Evolutionary conservation across 2,113 vertebrate species (phyloP).

Genomic region (Upupa epops): DNA sequence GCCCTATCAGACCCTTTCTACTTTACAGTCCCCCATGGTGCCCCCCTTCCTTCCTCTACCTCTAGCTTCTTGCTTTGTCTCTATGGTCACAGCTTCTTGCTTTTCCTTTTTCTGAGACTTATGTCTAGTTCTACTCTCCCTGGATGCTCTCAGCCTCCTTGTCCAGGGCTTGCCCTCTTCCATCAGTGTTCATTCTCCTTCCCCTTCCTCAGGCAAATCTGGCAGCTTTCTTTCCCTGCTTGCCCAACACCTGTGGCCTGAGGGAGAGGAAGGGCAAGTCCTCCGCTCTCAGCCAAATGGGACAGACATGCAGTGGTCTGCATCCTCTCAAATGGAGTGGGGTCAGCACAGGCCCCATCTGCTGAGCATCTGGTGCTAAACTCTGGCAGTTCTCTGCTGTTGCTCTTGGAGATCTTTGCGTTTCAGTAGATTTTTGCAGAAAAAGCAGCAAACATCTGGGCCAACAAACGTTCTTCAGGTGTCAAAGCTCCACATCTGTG

Average conservation of each 20-base stretch:
- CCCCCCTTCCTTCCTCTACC: not conserved
- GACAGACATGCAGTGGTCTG: not conserved
- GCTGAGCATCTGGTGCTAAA: not conserved
- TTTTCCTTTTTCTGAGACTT: not conserved
- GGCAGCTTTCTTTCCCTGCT: not conserved
- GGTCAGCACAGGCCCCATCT: not conserved
- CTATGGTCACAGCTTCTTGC: not conserved
- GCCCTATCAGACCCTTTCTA: not conserved
- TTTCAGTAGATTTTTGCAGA: not conserved
- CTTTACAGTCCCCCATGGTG: not conserved
- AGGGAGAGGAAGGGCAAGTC: not conserved
- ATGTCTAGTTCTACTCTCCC: not conserved
- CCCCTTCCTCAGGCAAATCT: not conserved
- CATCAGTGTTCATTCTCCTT: not conserved
- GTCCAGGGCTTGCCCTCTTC: not conserved
- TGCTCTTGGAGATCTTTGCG: not conserved
- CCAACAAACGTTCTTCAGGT: not conserved
- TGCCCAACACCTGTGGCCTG: not conserved
- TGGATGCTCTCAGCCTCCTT: fast-evolving
- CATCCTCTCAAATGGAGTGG: fast-evolving
- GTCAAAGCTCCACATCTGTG: not conserved
- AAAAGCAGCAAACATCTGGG: not conserved
- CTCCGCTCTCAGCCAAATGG: not conserved
- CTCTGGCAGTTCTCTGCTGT: not conserved
- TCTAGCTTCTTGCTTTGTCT: not conserved